Conservation (phyloP, 2,888 invertebrate species). For the Eupeodes latifasciatus region DNA sequence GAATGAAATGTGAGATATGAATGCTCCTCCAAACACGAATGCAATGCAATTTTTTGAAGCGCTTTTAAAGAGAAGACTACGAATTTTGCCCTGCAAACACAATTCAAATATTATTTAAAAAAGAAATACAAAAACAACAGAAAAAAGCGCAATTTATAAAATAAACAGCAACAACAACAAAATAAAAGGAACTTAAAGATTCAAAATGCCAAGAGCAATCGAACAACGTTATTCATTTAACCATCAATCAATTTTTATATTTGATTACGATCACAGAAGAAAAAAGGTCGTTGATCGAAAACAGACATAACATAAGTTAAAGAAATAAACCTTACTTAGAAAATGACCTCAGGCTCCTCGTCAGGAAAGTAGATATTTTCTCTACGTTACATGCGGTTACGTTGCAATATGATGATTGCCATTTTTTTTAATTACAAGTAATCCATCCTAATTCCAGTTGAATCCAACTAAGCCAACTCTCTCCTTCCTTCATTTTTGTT, state of each 20-base stretch:
- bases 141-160: conserved; percentile 27
- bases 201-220: conserved; percentile 31
- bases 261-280: conserved; percentile 47
- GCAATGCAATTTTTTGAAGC: conserved; percentile 61
- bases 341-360: conserved; percentile 9
- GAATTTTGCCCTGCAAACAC: conserved; percentile 61
- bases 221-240: conserved; percentile 47
- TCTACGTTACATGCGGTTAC: not conserved
- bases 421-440: conserved; percentile 12
- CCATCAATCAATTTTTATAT: conserved; percentile 50
- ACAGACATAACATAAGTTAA: not conserved
- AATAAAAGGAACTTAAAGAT: conserved; percentile 3
- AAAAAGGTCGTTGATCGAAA: conserved; percentile 61
- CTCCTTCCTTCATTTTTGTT: not conserved
- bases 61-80: conserved; percentile 28
- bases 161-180: not conserved
- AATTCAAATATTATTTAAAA: conserved; percentile 40
- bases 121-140: conserved; percentile 29
- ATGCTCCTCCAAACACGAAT: conserved; percentile 58
- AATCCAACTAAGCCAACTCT: not conserved
- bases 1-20: conserved; percentile 75
- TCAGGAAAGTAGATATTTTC: not conserved
- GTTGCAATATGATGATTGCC: not conserved
- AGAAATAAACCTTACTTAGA: conserved; percentile 24
- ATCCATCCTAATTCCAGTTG: not conserved